Conservation (phyloP, 2,797 vertebrate species). For the Rousettus madagascariensis region DNA sequence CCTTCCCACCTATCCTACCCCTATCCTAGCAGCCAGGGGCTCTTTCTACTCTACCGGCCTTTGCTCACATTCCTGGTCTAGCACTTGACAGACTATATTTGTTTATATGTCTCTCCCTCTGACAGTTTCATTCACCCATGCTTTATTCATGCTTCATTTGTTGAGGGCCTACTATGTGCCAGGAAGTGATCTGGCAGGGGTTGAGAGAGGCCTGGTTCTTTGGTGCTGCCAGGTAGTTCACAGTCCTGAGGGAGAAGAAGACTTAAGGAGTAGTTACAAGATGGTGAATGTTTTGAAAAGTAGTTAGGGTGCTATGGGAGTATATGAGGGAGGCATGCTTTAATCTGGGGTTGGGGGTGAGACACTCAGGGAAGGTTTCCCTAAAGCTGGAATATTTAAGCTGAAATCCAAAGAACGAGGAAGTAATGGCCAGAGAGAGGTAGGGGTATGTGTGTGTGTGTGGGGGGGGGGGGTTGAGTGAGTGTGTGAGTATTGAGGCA, state of each 20-base stretch:
- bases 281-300: neutral
- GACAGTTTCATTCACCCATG: neutral
- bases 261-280: neutral
- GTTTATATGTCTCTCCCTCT: neutral
- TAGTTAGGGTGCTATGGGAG: neutral
- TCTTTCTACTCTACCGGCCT: neutral
- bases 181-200: neutral
- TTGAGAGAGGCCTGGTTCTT: neutral
- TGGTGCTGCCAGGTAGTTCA: neutral
- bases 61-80: neutral
- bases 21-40: fast-evolving
- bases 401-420: neutral
- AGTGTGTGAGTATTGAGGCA: neutral
- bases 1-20: neutral
- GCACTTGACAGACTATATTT: neutral
- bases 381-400: neutral
- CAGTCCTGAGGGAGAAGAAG: neutral
- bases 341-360: neutral
- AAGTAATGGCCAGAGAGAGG: neutral
- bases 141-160: neutral
- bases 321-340: neutral
- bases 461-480: too few species aligned
- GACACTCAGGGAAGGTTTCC: neutral
- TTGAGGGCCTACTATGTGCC: neutral
- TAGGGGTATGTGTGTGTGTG: neutral